Evolutionary conservation across 2,888 invertebrate genomes (phyloP), one percentile per base, ranked within the genome.

Genomic region (Lochmaea capreae): DNA sequence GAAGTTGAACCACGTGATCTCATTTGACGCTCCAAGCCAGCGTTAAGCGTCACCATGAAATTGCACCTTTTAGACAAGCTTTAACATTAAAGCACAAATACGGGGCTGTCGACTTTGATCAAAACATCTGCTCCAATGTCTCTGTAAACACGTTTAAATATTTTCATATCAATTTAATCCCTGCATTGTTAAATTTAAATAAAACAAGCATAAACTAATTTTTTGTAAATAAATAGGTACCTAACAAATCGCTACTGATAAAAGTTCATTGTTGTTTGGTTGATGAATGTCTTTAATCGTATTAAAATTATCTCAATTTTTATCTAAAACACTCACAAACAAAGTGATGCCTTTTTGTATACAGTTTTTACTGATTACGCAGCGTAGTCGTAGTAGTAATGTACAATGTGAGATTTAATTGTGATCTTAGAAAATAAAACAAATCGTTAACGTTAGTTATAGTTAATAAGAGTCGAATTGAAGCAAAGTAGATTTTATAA

Each of bases 281-380:
- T 33, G 59, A 59, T 58, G 18, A 58, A 58, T 58, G 57, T 58
- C 49, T 49, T 49, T 49, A 12, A 14, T 54, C 54, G 54, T n/a
- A 54, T 54, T 54, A 54, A 10, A 54, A 54, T 54, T 18, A 54
- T 16, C 49, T 49, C 2, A 16, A n/a, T 9, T 54, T 54, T 54
- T 54, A 54, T 54, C 54, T 54, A 2, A 18, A 54, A 54, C 54
- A 54, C 16, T 54, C 54, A 54, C 54, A 54, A 54, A 54, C 18
- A 54, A 54, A 18, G 54, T 54, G 54, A 54, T 54, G 54, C 10
- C 18, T 54, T 54, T 18, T 16, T 18, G 54, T 54, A 18, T 16
- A 8, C 10, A 10, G 18, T 16, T 54, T n/a, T 10, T 9, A 18
- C n/a, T 9, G 10, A 54, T 16, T 6, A 16, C 5, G 4, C 16